Evolutionary conservation across 2,888 invertebrate genomes (phyloP).

Genomic region (Trachelus iudaicus): DNA sequence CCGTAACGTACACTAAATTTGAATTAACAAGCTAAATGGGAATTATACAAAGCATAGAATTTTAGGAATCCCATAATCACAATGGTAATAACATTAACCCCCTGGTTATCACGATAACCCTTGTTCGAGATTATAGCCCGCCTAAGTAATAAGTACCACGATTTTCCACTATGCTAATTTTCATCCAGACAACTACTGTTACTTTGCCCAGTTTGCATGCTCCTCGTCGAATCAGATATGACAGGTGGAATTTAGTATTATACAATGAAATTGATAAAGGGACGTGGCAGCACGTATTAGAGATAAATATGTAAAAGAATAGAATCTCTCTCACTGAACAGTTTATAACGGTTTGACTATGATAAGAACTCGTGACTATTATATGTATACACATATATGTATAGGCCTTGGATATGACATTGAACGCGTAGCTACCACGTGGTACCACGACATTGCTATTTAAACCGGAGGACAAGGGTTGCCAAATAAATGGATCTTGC

Average conservation of each 20-base stretch:
- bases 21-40: background rate
- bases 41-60: background rate
- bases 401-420: background rate
- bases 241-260: background rate
- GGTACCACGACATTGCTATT: background rate
- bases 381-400: background rate
- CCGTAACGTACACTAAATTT: background rate
- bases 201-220: background rate
- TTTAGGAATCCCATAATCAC: background rate
- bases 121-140: background rate
- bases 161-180: background rate
- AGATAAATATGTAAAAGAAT: background rate
- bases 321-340: background rate
- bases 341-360: background rate
- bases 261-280: background rate
- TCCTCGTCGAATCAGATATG: background rate
- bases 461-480: background rate
- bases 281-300: background rate
- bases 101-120: background rate
- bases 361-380: background rate
- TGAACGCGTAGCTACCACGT: background rate
- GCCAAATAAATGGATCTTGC: background rate
- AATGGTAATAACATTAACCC: background rate
- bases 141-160: background rate
- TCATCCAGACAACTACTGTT: background rate